Evolutionary conservation across 30 jellyfish, hydroid and myxozoan species (phyloP).

Genomic region (Catostylus mosaicus): DNA sequence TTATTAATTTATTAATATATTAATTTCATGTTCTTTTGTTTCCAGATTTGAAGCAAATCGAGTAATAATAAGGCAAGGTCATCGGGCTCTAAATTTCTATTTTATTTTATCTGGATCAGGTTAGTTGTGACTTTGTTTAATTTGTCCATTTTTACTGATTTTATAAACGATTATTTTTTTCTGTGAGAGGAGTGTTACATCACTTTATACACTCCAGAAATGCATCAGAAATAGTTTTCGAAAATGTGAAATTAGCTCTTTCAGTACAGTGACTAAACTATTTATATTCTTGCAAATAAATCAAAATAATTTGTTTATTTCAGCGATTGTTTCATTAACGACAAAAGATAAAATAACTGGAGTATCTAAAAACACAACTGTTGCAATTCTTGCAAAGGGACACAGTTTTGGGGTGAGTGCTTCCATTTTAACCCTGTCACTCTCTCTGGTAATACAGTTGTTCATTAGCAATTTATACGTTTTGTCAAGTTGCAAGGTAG

Average conservation of each 20-base stretch:
- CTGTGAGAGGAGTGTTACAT: no score
- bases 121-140: not conserved
- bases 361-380: constrained; percentile 54
- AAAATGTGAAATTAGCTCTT: no score
- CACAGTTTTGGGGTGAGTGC: constrained; percentile 72
- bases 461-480: no score
- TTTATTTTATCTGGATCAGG: constrained; percentile 77
- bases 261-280: no score
- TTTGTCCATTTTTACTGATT: not conserved
- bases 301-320: not conserved
- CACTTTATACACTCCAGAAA: no score
- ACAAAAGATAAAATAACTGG: constrained; percentile 55
- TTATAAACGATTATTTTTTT: no score
- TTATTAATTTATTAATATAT: no score
- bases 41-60: constrained; percentile 68
- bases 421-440: not conserved
- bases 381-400: constrained; percentile 69
- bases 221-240: no score
- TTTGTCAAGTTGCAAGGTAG: no score
- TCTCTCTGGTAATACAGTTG: no score
- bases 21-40: no score
- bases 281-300: no score
- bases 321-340: constrained; percentile 65
- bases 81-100: constrained; percentile 65
- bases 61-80: constrained; percentile 82